Percentiles rank a stretch among this genome's conserved stretches.
Evolutionary conservation across 2,888 invertebrate species (phyloP).

Genomic region (Eudasyphora cyanicolor): DNA sequence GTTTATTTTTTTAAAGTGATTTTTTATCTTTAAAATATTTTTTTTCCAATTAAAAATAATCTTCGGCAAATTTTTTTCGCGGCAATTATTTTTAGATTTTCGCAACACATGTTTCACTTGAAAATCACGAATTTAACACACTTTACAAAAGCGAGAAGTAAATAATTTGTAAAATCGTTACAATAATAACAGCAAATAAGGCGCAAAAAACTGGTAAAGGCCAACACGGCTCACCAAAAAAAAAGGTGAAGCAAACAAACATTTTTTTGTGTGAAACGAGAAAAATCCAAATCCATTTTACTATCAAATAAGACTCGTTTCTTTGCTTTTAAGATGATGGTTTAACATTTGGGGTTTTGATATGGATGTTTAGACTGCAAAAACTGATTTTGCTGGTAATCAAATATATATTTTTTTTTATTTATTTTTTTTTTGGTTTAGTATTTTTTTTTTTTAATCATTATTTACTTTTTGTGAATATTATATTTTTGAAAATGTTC

Average conservation of each 20-base stretch:
- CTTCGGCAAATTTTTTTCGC: too few relatives aligned
- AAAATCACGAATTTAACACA: slow-evolving; percentile 33
- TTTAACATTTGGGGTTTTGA: not conserved
- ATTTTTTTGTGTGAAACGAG: not conserved
- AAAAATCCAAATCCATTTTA: not conserved
- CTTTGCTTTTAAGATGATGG: not conserved
- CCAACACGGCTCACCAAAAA: not conserved
- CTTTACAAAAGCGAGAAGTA: not conserved
- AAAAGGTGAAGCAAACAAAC: not conserved
- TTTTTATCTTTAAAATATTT: not conserved
- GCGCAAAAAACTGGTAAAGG: not conserved
- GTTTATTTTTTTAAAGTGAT: not conserved
- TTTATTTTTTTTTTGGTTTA: not conserved
- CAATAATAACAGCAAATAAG: not conserved
- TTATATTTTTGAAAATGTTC: not conserved
- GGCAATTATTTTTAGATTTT: not conserved
- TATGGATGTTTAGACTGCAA: too few relatives aligned
- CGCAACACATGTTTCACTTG: not conserved
- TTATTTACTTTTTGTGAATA: not conserved
- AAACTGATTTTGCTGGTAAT: too few relatives aligned
- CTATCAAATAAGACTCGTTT: not conserved
- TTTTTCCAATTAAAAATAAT: not conserved
- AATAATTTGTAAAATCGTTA: not conserved
- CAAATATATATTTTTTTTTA: not conserved
- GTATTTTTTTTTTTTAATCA: not conserved